Conservation (phyloP, 2,888 invertebrate species). For the Psylliodes chrysocephalus region DNA sequence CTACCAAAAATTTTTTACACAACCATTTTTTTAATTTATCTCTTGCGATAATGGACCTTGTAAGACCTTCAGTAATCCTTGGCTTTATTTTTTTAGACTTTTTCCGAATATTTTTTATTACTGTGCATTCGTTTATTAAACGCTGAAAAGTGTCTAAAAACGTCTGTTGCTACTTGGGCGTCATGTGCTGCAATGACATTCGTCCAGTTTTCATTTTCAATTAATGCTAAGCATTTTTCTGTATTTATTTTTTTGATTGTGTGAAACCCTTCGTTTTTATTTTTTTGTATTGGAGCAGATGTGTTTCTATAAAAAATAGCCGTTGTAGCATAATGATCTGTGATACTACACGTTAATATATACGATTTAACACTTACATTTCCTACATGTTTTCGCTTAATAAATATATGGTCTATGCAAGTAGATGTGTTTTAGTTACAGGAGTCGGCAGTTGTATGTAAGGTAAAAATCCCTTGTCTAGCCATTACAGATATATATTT, state of each 20-base stretch:
- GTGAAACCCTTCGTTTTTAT: slow-evolving; percentile 2
- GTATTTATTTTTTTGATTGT: slow-evolving; percentile 14
- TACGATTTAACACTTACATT: slow-evolving; percentile 15
- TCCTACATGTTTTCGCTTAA: slow-evolving; percentile 8
- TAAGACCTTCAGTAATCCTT: too few relatives aligned
- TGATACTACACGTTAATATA: slow-evolving; percentile 5
- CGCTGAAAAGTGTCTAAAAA: slow-evolving; percentile 19
- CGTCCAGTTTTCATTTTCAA: slow-evolving; percentile 16
- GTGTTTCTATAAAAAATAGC: slow-evolving; percentile 24
- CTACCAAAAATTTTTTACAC: too few relatives aligned
- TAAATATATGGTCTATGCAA: too few relatives aligned
- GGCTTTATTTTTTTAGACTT: not conserved
- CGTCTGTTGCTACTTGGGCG: slow-evolving; percentile 14
- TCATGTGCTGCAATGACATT: slow-evolving; percentile 15
- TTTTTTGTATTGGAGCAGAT: slow-evolving; percentile 16
- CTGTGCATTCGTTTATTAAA: slow-evolving; percentile 15
- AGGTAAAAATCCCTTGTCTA: slow-evolving; percentile 29
- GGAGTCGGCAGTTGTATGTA: slow-evolving; percentile 27
- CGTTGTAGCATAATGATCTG: too few relatives aligned
- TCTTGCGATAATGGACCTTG: too few relatives aligned
- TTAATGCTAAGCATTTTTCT: slow-evolving; percentile 12
- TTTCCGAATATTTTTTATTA: slow-evolving; percentile 17
- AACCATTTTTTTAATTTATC: too few relatives aligned
- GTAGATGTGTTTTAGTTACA: slow-evolving; percentile 17
- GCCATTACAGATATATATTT: slow-evolving; percentile 30